Conservation (phyloP, 2,113 vertebrate genomes). For the Nycticorax nycticorax region DNA sequence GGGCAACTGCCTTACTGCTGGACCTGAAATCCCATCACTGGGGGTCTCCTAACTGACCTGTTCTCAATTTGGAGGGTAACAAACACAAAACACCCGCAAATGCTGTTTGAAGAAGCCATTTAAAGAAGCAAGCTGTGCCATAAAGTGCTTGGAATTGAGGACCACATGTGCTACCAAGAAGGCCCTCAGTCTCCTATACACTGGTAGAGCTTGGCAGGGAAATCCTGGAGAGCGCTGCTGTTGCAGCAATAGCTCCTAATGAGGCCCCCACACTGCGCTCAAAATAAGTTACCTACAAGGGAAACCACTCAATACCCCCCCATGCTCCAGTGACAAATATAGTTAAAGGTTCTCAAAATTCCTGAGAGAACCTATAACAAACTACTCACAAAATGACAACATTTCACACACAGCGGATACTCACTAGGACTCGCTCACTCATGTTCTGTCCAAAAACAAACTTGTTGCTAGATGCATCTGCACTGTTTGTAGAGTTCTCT, state of each 20-base stretch:
- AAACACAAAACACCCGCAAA: not conserved
- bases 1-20: not conserved
- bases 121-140: not conserved
- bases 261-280: fast-evolving
- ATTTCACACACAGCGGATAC: constrained; percentile 10
- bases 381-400: not conserved
- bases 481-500: constrained; percentile 85
- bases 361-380: not conserved
- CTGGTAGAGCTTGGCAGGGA: not conserved
- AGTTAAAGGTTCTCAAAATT: not conserved
- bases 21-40: not conserved
- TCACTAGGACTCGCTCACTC: constrained; percentile 96
- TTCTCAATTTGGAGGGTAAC: not conserved
- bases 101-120: fast-evolving
- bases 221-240: not conserved
- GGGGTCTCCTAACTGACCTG: not conserved
- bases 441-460: constrained; percentile 99
- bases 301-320: not conserved
- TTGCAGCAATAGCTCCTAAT: not conserved
- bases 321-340: not conserved
- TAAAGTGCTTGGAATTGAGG: not conserved
- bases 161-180: not conserved
- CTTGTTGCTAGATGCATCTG: constrained; percentile 86
- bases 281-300: not conserved
- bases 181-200: not conserved